Evolutionary conservation across 2,113 vertebrate species (phyloP).

Genomic region (Cavia aperea): DNA sequence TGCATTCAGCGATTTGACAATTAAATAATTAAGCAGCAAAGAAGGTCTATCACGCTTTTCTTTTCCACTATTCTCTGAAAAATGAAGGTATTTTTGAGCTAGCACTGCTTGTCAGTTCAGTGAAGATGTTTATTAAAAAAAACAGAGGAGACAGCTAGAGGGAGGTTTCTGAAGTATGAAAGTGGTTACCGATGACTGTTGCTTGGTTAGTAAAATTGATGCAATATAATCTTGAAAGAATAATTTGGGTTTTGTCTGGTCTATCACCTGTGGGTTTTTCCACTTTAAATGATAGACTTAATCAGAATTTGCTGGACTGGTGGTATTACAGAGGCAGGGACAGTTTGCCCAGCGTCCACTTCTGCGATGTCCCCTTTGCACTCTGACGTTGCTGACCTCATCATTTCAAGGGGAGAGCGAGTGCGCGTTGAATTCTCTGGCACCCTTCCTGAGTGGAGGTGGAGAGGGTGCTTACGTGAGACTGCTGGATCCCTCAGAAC

Average conservation of each 20-base stretch:
- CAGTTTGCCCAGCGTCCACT: neutral
- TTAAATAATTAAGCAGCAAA: neutral
- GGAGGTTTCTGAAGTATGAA: neutral
- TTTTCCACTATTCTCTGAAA: slow-evolving; percentile 3
- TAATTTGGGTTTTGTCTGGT: neutral
- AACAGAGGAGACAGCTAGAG: neutral
- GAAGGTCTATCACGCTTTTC: neutral
- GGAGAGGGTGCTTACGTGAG: neutral
- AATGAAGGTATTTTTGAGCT: neutral
- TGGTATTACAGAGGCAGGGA: accelerated
- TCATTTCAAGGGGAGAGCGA: accelerated
- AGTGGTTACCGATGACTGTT: neutral
- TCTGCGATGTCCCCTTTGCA: neutral
- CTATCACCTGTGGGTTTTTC: neutral
- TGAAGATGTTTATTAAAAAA: neutral
- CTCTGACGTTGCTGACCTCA: accelerated
- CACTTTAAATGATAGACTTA: neutral
- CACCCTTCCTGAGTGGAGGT: no score
- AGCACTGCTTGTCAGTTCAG: neutral
- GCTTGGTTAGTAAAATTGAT: neutral
- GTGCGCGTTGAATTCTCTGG: accelerated
- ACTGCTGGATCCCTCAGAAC: neutral
- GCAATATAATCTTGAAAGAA: neutral
- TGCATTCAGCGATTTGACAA: neutral
- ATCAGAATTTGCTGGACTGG: neutral